Percentiles rank a stretch among this genome's conserved stretches.
These are phyloP conservation scores for Trichonephila clavipes DNA, from an alignment of 1,140 invertebrate genomes.

Conservation along the genomic window DNA sequence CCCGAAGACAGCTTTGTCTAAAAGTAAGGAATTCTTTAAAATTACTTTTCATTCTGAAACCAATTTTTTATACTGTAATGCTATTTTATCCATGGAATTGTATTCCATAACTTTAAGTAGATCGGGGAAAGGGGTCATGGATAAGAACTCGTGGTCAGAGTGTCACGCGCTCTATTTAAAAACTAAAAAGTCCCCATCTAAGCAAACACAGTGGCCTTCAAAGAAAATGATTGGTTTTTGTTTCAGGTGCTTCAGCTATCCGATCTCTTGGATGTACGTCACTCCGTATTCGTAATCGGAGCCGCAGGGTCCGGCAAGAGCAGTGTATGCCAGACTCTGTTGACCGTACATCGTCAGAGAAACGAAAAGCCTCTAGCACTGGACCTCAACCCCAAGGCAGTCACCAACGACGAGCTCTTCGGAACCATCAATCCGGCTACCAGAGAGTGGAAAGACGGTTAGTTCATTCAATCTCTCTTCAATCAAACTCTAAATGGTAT, in stretches of 20 bases:
- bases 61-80: no score
- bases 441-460: constrained; percentile 98
- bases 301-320: constrained; percentile 97
- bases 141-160: no score
- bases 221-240: neutral
- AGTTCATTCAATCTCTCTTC: neutral
- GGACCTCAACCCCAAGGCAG: constrained; percentile 97
- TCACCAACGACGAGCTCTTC: constrained; percentile 98
- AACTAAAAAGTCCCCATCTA: no score
- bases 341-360: constrained; percentile 92
- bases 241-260: constrained; percentile 93
- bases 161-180: no score
- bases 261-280: constrained; percentile 95
- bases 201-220: no score
- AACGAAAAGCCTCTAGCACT: constrained; percentile 87
- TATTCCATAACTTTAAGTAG: no score
- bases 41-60: no score
- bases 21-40: constrained; percentile 83
- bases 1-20: constrained; percentile 97
- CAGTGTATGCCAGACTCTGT: constrained; percentile 96
- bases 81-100: no score
- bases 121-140: neutral
- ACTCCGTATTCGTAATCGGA: constrained; percentile 97
- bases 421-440: constrained; percentile 98
- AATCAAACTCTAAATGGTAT: neutral